Base-by-base conservation (phyloP, 1,140 invertebrate genomes). In the Drosophila dunni region DNA sequence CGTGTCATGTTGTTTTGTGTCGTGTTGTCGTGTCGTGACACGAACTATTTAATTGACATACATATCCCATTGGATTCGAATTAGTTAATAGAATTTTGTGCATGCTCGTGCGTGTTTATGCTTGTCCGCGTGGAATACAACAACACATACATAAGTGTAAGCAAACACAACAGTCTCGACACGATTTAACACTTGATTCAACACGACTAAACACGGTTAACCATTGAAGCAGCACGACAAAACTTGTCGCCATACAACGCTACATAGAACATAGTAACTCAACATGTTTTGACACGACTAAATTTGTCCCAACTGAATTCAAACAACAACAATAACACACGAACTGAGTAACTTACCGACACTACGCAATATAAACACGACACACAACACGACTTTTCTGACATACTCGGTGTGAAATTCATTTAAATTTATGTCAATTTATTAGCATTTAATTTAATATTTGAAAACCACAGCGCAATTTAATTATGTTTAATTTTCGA, bases 161-260 rank as follows among this genome's bases (percentile, higher is more conserved):
- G 29, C 34, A 53, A 53, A 34, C 29, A 53, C 29, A n/a, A 29
- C 24, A n/a, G 50, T 11, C 50, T 33, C 50, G 34, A 53, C 50
- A 53, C 50, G 50, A 53, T 36, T 53, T 53, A 53, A 53, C 50
- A 53, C 50, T 53, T 33, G 50, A 53, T 53, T 53, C 50, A 36
- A 53, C 29, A 36, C 50, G 50, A 36, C 33, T 53, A 13, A 53
- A 53, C 50, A 53, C 33, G 50, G 33, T n/a, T 36, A 53, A 53
- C 50, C 50, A 33, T 15, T 53, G 29, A 29, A 36, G n/a, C 33
- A 53, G 13, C 50, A 34, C 50, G 33, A 33, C 33, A 13, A 53
- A 53, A 53, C 50, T 34, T 36, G 20, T n/a, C 50, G 5, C 50
- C 50, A 36, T 11, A 17, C 44, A 8, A 15, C 44, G 44, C 44